phyloP scores from a whole-genome alignment of 2,797 vertebrate genomes.

The Oreochromis mossambicus region DNA sequence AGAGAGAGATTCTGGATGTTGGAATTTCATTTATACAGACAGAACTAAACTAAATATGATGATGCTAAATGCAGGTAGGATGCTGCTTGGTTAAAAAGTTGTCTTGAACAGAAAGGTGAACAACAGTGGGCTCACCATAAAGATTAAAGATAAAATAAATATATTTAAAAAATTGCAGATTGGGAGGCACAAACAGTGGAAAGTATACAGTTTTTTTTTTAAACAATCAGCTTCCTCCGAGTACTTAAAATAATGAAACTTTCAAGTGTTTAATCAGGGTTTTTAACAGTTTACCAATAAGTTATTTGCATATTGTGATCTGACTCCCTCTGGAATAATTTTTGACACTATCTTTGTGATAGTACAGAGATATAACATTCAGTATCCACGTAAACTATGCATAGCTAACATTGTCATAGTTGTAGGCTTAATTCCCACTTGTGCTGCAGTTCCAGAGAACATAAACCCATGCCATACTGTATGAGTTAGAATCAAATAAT shows the following conservation, averaged over 20 bases:
- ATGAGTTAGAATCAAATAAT: background rate
- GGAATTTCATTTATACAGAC: background rate
- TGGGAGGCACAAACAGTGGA: background rate
- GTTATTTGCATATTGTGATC: background rate
- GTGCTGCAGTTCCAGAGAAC: background rate
- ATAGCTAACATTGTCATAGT: background rate
- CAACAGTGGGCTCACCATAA: background rate
- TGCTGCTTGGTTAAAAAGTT: background rate
- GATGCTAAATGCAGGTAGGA: background rate
- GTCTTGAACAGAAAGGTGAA: background rate
- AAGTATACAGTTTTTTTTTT: background rate
- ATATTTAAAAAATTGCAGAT: background rate
- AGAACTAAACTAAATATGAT: background rate
- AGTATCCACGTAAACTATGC: background rate
- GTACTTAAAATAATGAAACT: background rate
- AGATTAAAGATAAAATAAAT: background rate
- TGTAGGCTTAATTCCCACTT: background rate
- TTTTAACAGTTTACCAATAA: background rate
- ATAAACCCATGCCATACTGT: background rate
- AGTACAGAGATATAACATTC: background rate
- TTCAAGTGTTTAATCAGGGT: background rate
- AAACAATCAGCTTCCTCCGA: background rate
- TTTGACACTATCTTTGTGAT: background rate
- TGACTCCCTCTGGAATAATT: background rate
- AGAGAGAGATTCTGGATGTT: background rate